phyloP scores from a whole-genome alignment of 2,797 vertebrate genomes.

The Myripristis murdjan region DNA sequence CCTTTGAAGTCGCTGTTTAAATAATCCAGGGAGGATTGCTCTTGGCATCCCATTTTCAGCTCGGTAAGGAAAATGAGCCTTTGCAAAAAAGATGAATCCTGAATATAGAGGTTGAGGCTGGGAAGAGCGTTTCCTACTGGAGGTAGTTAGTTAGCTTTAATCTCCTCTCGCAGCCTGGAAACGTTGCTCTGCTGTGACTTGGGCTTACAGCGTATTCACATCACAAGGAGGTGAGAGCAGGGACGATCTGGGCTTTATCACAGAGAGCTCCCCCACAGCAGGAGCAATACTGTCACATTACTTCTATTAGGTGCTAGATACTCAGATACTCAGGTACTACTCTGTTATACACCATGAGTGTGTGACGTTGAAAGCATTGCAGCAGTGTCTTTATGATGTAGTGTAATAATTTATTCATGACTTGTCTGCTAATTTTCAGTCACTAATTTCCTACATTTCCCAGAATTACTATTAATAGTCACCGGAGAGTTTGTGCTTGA shows the following conservation, averaged over 20 bases:
- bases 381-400: background rate
- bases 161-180: constrained; percentile 44
- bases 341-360: constrained; percentile 5
- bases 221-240: constrained; percentile 32
- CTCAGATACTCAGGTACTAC: too few relatives aligned
- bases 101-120: constrained; percentile 51
- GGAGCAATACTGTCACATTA: too few relatives aligned
- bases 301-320: too few relatives aligned
- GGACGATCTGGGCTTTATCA: background rate
- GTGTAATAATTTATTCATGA: too few relatives aligned
- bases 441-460: too few relatives aligned
- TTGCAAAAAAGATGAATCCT: constrained; percentile 20
- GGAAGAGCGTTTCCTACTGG: constrained; percentile 44
- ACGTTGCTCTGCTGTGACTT: constrained; percentile 56
- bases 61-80: constrained; percentile 42
- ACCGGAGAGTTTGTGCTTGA: too few relatives aligned
- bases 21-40: constrained; percentile 79
- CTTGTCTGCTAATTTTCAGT: too few relatives aligned
- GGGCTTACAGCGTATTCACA: constrained; percentile 9
- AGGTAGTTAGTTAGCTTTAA: constrained; percentile 63
- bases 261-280: too few relatives aligned
- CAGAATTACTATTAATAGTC: too few relatives aligned
- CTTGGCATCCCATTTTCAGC: constrained; percentile 70
- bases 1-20: constrained; percentile 78
- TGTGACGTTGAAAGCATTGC: constrained; percentile 1